phyloP scores from a whole-genome alignment of 2,113 vertebrate species.

The Parus major region DNA sequence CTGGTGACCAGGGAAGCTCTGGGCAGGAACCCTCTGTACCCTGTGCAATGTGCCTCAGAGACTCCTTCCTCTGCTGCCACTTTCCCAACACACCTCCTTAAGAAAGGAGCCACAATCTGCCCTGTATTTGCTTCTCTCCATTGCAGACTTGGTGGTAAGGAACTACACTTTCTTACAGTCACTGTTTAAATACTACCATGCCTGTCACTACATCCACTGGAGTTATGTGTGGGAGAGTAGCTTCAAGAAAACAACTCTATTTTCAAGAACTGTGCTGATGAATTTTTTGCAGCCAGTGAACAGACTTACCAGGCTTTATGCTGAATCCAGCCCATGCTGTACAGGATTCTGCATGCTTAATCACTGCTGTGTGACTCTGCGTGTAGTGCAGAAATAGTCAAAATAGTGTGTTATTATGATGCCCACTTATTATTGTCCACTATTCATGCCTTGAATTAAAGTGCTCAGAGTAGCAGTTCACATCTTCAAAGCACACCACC shows the following conservation, averaged over 20 bases:
- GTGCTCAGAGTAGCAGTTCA: background rate
- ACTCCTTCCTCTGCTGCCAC: background rate
- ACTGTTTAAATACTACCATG: background rate
- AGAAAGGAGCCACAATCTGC: background rate
- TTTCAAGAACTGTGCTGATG: background rate
- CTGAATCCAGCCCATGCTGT: background rate
- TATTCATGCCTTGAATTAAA: background rate
- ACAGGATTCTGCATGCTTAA: slow-evolving; percentile 5
- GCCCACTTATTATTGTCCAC: background rate
- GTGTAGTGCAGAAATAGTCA: background rate
- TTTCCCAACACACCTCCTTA: background rate
- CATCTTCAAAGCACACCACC: background rate
- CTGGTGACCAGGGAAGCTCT: background rate
- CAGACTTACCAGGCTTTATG: background rate
- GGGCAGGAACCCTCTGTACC: background rate
- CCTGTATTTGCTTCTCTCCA: background rate
- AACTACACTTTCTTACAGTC: background rate
- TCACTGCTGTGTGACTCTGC: background rate
- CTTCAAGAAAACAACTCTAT: background rate
- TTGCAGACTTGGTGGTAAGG: background rate
- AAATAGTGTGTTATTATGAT: background rate
- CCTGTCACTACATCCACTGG: background rate
- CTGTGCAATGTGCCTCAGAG: background rate
- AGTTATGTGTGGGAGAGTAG: background rate
- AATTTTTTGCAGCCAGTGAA: background rate